phyloP scores from a whole-genome alignment of 2,797 vertebrate genomes.

The Sebastes umbrosus region DNA sequence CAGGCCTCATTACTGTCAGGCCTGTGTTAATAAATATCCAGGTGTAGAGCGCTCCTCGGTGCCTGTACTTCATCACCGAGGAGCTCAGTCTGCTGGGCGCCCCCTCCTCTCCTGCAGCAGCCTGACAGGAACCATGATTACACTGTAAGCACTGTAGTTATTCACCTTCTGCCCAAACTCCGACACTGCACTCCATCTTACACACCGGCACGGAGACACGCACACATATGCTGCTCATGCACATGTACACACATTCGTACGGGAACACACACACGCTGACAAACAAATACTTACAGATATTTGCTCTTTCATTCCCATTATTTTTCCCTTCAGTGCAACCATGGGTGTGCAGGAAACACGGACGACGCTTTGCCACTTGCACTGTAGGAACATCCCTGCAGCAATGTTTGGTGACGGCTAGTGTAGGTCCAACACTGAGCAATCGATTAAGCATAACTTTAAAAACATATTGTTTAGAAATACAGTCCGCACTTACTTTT shows the following conservation, averaged over 20 bases:
- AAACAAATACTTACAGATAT: constrained; percentile 78
- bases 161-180: constrained; percentile 85
- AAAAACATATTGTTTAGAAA: constrained; percentile 42
- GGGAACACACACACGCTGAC: constrained; percentile 65
- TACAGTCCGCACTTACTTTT: not conserved
- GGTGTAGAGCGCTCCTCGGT: constrained; percentile 82
- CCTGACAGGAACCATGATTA: constrained; percentile 87
- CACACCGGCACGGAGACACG: constrained; percentile 52
- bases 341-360: constrained; percentile 48
- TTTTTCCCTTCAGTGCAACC: constrained; percentile 59
- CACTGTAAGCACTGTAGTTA: constrained; percentile 87
- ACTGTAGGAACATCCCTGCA: constrained; percentile 48
- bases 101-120: constrained; percentile 75
- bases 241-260: constrained; percentile 46
- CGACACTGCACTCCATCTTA: constrained; percentile 84
- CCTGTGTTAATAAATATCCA: constrained; percentile 88
- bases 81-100: constrained; percentile 76
- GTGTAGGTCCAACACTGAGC: constrained; percentile 22
- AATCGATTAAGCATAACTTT: constrained; percentile 40
- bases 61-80: constrained; percentile 83
- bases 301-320: constrained; percentile 76
- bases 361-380: constrained; percentile 52
- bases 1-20: constrained; percentile 87
- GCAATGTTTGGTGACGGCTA: constrained; percentile 40
- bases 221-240: constrained; percentile 47